These are phyloP conservation scores for Atta colombica DNA, from an alignment of 1,140 invertebrate species.

Conservation along the genomic window DNA sequence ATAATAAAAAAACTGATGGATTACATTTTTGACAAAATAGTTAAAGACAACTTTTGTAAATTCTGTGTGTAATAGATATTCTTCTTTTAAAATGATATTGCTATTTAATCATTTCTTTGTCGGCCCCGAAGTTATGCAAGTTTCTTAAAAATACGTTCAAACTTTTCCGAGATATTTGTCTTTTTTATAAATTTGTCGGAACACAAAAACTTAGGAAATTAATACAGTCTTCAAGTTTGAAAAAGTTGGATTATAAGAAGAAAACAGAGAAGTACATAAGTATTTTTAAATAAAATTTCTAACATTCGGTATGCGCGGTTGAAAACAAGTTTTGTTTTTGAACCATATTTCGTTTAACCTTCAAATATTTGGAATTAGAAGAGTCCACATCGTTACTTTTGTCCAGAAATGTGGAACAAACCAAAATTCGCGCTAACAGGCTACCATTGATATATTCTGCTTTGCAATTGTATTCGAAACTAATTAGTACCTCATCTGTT, in stretches of 20 bases:
- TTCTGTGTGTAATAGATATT: not conserved
- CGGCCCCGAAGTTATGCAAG: not conserved
- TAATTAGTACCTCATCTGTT: slow-evolving; percentile 51
- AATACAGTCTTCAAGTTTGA: not conserved
- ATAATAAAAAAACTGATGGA: not conserved
- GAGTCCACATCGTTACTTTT: slow-evolving; percentile 44
- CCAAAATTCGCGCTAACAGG: slow-evolving; percentile 42
- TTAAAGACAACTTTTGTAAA: not conserved
- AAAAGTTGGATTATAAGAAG: not conserved
- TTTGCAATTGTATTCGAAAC: slow-evolving; percentile 47
- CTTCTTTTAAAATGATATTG: not conserved
- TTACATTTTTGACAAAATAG: not conserved
- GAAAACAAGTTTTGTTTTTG: slow-evolving; percentile 3
- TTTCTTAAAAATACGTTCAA: not conserved
- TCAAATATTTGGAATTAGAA: not conserved
- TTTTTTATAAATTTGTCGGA: not conserved
- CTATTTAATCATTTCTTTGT: not conserved
- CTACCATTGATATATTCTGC: slow-evolving; percentile 40
- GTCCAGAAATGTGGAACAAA: slow-evolving; percentile 19
- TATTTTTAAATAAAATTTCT: not conserved
- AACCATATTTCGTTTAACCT: not conserved
- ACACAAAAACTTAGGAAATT: not conserved
- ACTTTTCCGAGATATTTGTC: not conserved
- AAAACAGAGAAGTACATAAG: not conserved
- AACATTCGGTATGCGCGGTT: not conserved